Percentiles rank a stretch among this genome's conserved stretches.
Conservation (phyloP, 2,797 vertebrate genomes). For the Falco novaeseelandiae region DNA sequence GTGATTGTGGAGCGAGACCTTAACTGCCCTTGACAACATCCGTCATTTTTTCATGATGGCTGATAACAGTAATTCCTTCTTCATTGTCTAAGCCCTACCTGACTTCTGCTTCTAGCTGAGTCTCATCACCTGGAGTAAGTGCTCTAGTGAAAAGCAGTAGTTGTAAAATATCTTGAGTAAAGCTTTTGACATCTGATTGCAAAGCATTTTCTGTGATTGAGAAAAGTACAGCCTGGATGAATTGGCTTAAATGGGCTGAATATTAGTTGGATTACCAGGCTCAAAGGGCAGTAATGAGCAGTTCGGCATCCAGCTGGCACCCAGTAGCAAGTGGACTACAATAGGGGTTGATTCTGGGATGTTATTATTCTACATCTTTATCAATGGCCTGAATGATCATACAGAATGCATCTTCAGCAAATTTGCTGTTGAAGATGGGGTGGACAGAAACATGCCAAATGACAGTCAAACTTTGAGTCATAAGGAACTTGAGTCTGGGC, state of each 20-base stretch:
- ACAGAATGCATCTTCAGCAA: slow-evolving; percentile 33
- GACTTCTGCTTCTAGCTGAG: not conserved
- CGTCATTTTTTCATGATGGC: not conserved
- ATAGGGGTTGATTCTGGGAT: not conserved
- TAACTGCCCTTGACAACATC: not conserved
- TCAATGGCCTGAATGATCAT: slow-evolving; percentile 4
- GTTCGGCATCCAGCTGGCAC: slow-evolving; percentile 48
- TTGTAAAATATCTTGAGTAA: slow-evolving; percentile 28
- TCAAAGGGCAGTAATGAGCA: slow-evolving; percentile 53
- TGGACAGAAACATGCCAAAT: not conserved
- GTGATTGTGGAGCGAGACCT: not conserved
- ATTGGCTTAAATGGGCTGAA: slow-evolving; percentile 29
- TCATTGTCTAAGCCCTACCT: not conserved
- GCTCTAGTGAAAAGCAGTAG: not conserved
- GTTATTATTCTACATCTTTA: not conserved
- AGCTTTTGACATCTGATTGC: slow-evolving; percentile 45
- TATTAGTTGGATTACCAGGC: slow-evolving; percentile 52
- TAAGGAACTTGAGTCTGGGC: not conserved
- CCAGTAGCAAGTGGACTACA: not conserved
- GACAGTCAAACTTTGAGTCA: not conserved
- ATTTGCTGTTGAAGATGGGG: slow-evolving; percentile 9
- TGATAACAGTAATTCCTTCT: not conserved
- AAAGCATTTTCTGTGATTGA: slow-evolving; percentile 34
- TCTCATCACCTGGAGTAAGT: not conserved
- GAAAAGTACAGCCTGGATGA: slow-evolving; percentile 38